Evolutionary conservation across 2,797 vertebrate genomes (phyloP).

Genomic region (Poliocrania exsul): DNA sequence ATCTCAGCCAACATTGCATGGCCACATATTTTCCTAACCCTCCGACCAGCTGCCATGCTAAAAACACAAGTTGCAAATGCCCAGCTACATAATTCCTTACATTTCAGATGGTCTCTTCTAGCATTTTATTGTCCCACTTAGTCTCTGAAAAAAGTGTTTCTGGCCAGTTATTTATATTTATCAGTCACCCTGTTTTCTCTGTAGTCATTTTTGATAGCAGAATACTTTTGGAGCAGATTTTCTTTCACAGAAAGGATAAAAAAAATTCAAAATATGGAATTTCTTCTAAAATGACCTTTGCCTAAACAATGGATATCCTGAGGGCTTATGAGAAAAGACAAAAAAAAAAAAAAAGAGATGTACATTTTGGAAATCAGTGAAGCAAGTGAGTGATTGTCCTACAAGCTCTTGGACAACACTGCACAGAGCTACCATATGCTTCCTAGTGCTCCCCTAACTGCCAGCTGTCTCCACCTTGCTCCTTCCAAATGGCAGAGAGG

Average conservation of each 20-base stretch:
- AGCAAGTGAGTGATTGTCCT: slow-evolving; percentile 38
- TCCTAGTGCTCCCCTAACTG: slow-evolving; percentile 60
- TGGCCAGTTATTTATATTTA: neutral
- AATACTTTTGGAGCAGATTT: neutral
- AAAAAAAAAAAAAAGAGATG: neutral
- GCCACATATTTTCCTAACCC: slow-evolving; percentile 61
- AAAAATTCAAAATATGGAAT: neutral
- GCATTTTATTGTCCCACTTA: neutral
- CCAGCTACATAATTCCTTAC: neutral
- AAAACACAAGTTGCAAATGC: slow-evolving; percentile 17
- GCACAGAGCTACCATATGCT: slow-evolving; percentile 56
- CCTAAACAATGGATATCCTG: neutral
- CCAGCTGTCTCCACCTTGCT: slow-evolving; percentile 57
- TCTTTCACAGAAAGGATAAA: neutral
- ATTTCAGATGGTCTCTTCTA: neutral
- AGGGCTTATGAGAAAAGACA: neutral
- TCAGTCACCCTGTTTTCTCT: neutral
- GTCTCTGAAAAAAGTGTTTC: neutral
- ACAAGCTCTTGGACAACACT: slow-evolving; percentile 9
- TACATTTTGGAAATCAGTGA: slow-evolving; percentile 25
- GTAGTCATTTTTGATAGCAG: neutral
- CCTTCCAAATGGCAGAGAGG: slow-evolving; percentile 58
- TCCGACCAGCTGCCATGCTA: slow-evolving; percentile 33
- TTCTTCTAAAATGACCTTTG: slow-evolving; percentile 4
- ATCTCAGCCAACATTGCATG: slow-evolving; percentile 55